A percentile compares a stretch with the other conserved stretches of the same genome.
These are phyloP conservation scores for Holothuria scabra DNA, from an alignment of 53 echinoderm and acorn worm species.

Conservation along the genomic window DNA sequence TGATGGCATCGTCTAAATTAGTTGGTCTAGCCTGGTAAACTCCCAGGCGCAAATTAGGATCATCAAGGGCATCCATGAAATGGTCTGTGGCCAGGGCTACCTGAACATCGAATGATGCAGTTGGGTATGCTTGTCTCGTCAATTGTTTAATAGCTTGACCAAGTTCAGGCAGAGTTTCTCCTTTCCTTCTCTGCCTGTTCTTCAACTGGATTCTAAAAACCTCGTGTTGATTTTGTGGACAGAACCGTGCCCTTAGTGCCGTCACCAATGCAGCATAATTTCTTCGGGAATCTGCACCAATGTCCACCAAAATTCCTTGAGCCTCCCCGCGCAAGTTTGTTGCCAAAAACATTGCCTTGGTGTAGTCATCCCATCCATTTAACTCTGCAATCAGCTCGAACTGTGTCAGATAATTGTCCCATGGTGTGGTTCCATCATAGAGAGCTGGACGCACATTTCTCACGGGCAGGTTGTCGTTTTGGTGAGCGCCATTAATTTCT, in stretches of 20 bases:
- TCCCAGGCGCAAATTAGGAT: constrained; percentile 35
- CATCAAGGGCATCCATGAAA: constrained; percentile 55
- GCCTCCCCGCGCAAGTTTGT: constrained; percentile 43
- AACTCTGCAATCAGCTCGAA: constrained; percentile 55
- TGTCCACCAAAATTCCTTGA: constrained; percentile 13
- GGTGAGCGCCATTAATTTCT: too few relatives aligned
- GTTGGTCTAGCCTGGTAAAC: constrained; percentile 20
- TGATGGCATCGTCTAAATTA: constrained; percentile 49
- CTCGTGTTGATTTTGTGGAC: constrained; percentile 42
- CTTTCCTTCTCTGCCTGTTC: constrained; percentile 12
- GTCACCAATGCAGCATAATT: constrained; percentile 13
- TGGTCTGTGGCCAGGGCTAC: constrained; percentile 35
- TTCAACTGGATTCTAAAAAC: constrained; percentile 30
- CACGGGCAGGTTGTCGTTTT: too few relatives aligned
- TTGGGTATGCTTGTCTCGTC: constrained; percentile 32
- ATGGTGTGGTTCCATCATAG: constrained; percentile 45
- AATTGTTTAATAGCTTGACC: constrained; percentile 24
- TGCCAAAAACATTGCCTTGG: constrained; percentile 54
- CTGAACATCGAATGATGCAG: not conserved
- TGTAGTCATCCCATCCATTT: constrained; percentile 43
- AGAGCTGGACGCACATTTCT: not conserved
- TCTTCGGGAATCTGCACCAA: not conserved
- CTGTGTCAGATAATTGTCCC: constrained; percentile 52
- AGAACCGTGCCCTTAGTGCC: constrained; percentile 40
- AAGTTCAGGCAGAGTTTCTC: constrained; percentile 50